Evolutionary conservation across 2,888 invertebrate genomes (phyloP).

Genomic region (Phanerotoma sp.): DNA sequence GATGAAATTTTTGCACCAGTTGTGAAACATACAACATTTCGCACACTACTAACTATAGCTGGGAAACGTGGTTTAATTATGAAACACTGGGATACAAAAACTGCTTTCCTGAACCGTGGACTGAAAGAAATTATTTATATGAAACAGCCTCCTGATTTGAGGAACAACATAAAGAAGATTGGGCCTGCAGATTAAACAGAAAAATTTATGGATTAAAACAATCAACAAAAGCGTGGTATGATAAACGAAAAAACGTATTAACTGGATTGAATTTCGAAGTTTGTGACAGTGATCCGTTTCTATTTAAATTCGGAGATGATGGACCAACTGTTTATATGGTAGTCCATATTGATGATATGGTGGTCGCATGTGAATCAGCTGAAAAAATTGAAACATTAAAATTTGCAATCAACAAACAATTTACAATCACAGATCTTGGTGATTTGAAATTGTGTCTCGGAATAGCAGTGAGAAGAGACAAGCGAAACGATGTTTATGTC

Average conservation of each 20-base stretch:
- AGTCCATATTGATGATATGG: constrained; percentile 5
- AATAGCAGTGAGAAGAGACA: constrained; percentile 20
- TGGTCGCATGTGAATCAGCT: not conserved
- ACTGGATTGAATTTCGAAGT: not conserved
- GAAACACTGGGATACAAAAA: not conserved
- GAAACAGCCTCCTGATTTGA: not conserved
- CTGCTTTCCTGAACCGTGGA: not conserved
- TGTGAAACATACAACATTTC: not conserved
- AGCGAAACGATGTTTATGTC: constrained; percentile 8
- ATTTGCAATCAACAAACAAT: constrained; percentile 15
- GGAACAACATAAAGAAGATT: not conserved
- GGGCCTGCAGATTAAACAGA: constrained; percentile 1
- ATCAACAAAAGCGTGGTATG: constrained; percentile 6
- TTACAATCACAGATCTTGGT: constrained; percentile 29
- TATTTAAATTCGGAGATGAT: not conserved
- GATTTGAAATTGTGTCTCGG: constrained; percentile 24
- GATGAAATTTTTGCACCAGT: constrained; percentile 1
- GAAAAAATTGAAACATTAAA: not conserved
- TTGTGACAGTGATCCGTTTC: not conserved
- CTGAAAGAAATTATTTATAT: not conserved
- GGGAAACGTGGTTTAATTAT: not conserved
- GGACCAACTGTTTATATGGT: not conserved
- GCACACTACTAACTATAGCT: not conserved
- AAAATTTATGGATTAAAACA: constrained; percentile 6
- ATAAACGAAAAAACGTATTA: not conserved